Evolutionary conservation across 2,888 invertebrate species (phyloP).

Genomic region (Nomada goodeniana): DNA sequence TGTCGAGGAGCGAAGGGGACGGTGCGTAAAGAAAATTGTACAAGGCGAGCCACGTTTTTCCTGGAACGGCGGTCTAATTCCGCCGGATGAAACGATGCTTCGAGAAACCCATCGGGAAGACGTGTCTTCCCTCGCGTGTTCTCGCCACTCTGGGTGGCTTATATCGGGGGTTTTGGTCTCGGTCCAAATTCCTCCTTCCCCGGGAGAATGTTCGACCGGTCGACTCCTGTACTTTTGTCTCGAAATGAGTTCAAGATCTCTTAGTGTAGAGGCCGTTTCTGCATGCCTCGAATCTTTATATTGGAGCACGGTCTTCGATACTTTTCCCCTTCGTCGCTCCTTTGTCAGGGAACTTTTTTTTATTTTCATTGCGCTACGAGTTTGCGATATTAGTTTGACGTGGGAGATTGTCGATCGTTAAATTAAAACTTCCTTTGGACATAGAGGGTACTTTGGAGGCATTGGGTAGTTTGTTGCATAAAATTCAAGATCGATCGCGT

Average conservation of each 20-base stretch:
- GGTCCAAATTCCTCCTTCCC: constrained; percentile 67
- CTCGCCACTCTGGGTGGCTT: constrained; percentile 51
- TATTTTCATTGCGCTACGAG: not conserved
- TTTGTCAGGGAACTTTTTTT: not conserved
- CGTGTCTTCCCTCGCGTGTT: constrained; percentile 43
- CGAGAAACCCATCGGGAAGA: constrained; percentile 28
- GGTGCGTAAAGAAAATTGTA: constrained; percentile 12
- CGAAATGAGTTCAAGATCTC: constrained; percentile 70
- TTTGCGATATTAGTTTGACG: not conserved
- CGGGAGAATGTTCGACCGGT: constrained; percentile 53
- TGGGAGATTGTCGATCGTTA: not conserved
- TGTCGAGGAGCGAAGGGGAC: not conserved
- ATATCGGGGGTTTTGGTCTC: constrained; percentile 64
- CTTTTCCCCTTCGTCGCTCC: not conserved
- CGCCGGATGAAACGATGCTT: constrained; percentile 14
- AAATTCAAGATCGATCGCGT: not conserved
- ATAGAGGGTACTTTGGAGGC: not conserved
- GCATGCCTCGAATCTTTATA: constrained; percentile 25
- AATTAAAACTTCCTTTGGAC: not conserved
- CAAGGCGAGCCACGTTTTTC: constrained; percentile 30
- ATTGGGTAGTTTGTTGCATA: not conserved
- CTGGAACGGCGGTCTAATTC: constrained; percentile 51
- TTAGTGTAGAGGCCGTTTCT: constrained; percentile 57
- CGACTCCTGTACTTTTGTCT: constrained; percentile 57
- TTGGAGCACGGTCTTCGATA: not conserved